Conservation (phyloP, 2,888 invertebrate genomes). For the Piscicola geometra region DNA sequence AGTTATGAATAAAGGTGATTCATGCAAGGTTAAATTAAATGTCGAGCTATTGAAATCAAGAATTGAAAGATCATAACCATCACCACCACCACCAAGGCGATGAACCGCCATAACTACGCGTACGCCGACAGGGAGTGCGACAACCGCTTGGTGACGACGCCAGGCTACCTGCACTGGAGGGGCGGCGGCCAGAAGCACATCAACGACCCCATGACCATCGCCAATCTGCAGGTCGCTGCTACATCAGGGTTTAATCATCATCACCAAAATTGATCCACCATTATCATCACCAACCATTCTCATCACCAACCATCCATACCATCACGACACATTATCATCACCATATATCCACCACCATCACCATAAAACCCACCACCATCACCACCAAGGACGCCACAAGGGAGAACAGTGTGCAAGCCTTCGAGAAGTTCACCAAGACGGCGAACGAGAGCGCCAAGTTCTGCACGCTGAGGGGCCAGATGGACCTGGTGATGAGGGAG, state of each 20-base stretch:
- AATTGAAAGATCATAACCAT: background rate
- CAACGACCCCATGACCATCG: constrained; percentile 83
- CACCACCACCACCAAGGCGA: constrained; percentile 34
- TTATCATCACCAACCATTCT: background rate
- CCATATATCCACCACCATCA: too few relatives aligned
- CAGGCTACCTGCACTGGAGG: constrained; percentile 93
- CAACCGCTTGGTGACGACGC: constrained; percentile 73
- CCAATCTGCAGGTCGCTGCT: constrained; percentile 65
- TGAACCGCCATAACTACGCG: constrained; percentile 68
- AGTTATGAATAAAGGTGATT: too few relatives aligned
- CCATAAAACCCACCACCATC: constrained; percentile 23
- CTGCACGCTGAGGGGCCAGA: constrained; percentile 86
- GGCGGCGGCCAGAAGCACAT: constrained; percentile 92
- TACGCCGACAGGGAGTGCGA: constrained; percentile 68
- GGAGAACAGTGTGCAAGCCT: constrained; percentile 74
- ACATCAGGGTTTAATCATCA: too few relatives aligned
- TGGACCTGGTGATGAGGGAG: constrained; percentile 74
- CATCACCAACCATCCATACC: too few relatives aligned
- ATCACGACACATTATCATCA: too few relatives aligned
- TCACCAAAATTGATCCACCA: background rate
- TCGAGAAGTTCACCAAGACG: constrained; percentile 78
- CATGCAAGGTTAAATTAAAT: too few relatives aligned
- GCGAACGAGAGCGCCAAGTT: constrained; percentile 76
- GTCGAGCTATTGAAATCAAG: too few relatives aligned
- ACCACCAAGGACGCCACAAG: constrained; percentile 72